These are phyloP conservation scores for Rhabdornis inornatus DNA, from an alignment of 2,113 vertebrate species.

Conservation along the genomic window DNA sequence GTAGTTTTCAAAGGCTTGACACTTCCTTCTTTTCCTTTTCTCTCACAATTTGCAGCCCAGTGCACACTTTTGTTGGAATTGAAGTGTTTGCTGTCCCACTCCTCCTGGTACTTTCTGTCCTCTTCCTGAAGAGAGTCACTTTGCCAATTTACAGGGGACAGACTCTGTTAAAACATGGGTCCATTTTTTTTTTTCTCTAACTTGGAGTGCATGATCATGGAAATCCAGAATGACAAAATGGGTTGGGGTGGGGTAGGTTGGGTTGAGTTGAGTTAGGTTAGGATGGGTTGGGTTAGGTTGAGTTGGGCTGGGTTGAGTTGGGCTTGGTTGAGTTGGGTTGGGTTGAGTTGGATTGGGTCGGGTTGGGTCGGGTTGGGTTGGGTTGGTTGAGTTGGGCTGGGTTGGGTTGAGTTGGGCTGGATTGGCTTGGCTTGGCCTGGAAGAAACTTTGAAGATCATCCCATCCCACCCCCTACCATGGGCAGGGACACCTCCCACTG, in stretches of 20 bases:
- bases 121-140: background rate
- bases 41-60: background rate
- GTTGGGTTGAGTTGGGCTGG: background rate
- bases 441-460: background rate
- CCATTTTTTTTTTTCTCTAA: background rate
- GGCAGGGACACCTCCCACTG: background rate
- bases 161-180: background rate
- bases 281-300: background rate
- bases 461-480: rapidly evolving
- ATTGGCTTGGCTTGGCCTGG: background rate
- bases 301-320: rapidly evolving
- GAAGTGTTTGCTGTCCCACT: background rate
- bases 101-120: background rate
- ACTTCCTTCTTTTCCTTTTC: background rate
- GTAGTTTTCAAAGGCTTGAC: background rate
- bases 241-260: background rate
- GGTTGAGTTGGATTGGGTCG: rapidly evolving
- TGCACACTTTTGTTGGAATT: background rate
- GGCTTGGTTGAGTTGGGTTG: rapidly evolving
- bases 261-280: background rate
- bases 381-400: background rate
- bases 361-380: rapidly evolving
- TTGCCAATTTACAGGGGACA: background rate
- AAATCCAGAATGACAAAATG: background rate
- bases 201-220: background rate